A percentile compares a stretch with the other conserved stretches of the same genome.
Conservation (phyloP, 2,888 invertebrate species). For the Drymonia ruficornis region DNA sequence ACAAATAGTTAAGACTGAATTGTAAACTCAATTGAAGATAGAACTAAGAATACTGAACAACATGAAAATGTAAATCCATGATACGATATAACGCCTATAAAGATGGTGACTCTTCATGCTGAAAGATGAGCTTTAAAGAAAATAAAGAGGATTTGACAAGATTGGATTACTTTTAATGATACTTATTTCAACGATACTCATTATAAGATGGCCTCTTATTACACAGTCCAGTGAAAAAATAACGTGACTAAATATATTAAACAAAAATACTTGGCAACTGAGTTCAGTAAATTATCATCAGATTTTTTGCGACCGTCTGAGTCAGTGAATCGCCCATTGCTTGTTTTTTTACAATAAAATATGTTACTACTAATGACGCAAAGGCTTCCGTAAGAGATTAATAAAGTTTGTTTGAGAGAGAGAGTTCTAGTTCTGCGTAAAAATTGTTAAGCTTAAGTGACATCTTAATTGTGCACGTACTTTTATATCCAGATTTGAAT, state of each 20-base stretch:
- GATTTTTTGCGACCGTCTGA: slow-evolving; percentile 22
- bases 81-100: too few relatives aligned
- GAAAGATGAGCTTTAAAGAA: too few relatives aligned
- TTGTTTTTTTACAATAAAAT: slow-evolving; percentile 15
- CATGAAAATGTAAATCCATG: too few relatives aligned
- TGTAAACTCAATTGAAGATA: too few relatives aligned
- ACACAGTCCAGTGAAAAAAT: neutral
- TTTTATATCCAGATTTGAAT: too few relatives aligned
- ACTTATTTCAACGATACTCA: neutral
- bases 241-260: neutral
- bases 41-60: too few relatives aligned
- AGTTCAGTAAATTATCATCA: slow-evolving; percentile 17
- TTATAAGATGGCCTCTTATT: neutral
- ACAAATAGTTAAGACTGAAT: too few relatives aligned
- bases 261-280: slow-evolving; percentile 27
- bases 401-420: neutral
- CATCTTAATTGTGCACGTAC: too few relatives aligned
- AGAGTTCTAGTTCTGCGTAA: neutral
- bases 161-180: neutral
- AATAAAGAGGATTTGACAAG: neutral
- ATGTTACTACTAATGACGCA: neutral
- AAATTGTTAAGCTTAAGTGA: neutral
- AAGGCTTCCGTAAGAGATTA: neutral
- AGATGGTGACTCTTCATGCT: too few relatives aligned
- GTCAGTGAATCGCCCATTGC: slow-evolving; percentile 20